These are phyloP conservation scores for Macquaria ambigua DNA, from an alignment of 2,113 vertebrate species.

Conservation along the genomic window DNA sequence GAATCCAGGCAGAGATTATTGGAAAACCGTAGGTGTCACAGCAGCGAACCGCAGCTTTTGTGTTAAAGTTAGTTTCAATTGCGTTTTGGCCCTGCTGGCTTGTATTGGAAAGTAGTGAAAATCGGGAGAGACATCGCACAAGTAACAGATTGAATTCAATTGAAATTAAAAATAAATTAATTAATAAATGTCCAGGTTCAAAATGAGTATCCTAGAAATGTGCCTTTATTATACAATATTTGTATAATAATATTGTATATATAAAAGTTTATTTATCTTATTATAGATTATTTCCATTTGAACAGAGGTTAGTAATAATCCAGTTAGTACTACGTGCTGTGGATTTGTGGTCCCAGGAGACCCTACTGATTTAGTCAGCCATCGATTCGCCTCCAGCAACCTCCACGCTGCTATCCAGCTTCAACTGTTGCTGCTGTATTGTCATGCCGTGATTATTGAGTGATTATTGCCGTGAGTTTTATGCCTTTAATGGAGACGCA, in stretches of 20 bases:
- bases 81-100: neutral
- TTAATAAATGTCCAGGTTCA: neutral
- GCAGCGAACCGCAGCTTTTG: neutral
- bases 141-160: neutral
- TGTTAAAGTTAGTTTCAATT: too few relatives aligned
- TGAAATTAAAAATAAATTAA: neutral
- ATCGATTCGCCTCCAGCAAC: conserved; percentile 29
- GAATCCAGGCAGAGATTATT: neutral
- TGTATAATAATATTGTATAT: too few relatives aligned
- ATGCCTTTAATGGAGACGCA: neutral
- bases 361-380: conserved; percentile 9
- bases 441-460: conserved; percentile 24
- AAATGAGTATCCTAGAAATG: neutral
- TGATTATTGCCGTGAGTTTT: neutral
- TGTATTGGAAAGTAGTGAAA: neutral
- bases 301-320: conserved; percentile 6
- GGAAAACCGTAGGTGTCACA: neutral
- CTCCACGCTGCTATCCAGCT: neutral
- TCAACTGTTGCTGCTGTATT: neutral
- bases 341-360: neutral
- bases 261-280: conserved; percentile 11
- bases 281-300: neutral
- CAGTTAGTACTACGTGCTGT: conserved; percentile 7
- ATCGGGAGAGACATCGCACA: neutral
- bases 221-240: neutral